These are phyloP conservation scores for Perca fluviatilis DNA, from an alignment of 2,113 vertebrate genomes.

Conservation along the genomic window DNA sequence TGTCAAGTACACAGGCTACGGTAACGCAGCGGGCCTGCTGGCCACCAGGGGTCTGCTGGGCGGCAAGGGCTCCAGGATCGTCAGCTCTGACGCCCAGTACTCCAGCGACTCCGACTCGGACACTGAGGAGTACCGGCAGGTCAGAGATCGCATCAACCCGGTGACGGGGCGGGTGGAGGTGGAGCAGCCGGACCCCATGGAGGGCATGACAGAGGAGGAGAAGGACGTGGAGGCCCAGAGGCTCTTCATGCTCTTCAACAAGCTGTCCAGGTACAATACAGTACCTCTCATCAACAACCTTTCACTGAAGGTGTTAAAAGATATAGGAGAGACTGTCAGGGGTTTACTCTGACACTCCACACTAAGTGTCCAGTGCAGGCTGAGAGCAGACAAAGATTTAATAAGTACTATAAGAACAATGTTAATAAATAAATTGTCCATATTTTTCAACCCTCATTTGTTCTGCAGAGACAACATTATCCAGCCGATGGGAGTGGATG, in stretches of 20 bases:
- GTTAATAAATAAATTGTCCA: background rate
- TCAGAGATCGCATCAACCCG: conserved; percentile 82
- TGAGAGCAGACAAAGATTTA: too few relatives aligned
- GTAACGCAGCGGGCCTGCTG: conserved; percentile 87
- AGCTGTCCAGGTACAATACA: conserved; percentile 70
- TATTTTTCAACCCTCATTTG: background rate
- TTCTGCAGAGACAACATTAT: conserved; percentile 74
- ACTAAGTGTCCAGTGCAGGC: too few relatives aligned
- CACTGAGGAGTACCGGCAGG: conserved; percentile 86
- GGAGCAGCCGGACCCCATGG: conserved; percentile 84
- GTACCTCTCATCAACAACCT: background rate
- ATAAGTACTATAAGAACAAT: background rate
- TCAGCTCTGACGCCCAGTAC: conserved; percentile 63
- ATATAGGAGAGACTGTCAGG: background rate
- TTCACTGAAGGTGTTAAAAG: background rate
- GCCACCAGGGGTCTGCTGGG: conserved; percentile 84
- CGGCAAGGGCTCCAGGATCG: conserved; percentile 36
- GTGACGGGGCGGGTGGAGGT: conserved; percentile 87
- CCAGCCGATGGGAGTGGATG: conserved; percentile 78
- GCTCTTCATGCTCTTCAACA: conserved; percentile 85
- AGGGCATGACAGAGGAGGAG: conserved; percentile 88
- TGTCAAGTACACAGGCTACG: conserved; percentile 89
- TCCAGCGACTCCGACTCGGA: conserved; percentile 88
- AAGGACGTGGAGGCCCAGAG: conserved; percentile 85
- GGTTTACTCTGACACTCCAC: background rate